Evolutionary conservation across 2,113 vertebrate genomes (phyloP).

Genomic region (Laticauda laticaudata): DNA sequence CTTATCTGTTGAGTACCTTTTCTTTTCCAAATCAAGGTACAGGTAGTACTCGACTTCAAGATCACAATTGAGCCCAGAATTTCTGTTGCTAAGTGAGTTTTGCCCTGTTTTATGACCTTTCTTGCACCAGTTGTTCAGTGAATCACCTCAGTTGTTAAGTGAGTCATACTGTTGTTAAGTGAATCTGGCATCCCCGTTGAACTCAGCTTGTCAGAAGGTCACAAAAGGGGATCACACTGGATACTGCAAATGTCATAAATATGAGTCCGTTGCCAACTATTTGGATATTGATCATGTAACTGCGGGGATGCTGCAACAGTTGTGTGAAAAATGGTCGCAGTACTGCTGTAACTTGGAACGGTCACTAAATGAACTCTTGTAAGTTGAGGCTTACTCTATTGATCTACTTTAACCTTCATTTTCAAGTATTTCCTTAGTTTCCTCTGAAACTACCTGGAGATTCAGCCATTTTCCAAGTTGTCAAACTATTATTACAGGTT

Average conservation of each 20-base stretch:
- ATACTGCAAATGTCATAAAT: not conserved
- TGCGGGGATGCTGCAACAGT: not conserved
- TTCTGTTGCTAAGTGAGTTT: not conserved
- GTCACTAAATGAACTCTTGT: not conserved
- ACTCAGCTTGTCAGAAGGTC: not conserved
- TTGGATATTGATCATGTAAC: not conserved
- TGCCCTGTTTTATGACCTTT: not conserved
- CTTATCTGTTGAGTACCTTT: too few species aligned
- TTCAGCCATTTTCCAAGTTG: not conserved
- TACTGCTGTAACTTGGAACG: too few species aligned
- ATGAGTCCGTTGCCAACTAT: not conserved
- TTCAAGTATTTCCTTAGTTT: not conserved
- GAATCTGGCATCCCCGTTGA: not conserved
- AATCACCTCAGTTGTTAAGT: too few species aligned
- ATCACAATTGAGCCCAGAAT: too few species aligned
- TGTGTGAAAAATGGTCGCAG: not conserved
- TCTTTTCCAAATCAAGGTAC: too few species aligned
- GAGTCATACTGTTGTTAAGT: not conserved
- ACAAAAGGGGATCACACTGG: not conserved
- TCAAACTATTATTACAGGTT: too few species aligned
- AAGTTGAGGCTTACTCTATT: not conserved
- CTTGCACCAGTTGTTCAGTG: not conserved
- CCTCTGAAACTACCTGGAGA: not conserved
- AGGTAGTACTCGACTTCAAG: not conserved
- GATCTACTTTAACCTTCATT: not conserved